Percentiles rank a stretch among this genome's conserved stretches.
phyloP scores from a whole-genome alignment of 1,140 invertebrate species.

The Drosophila bipectinata region DNA sequence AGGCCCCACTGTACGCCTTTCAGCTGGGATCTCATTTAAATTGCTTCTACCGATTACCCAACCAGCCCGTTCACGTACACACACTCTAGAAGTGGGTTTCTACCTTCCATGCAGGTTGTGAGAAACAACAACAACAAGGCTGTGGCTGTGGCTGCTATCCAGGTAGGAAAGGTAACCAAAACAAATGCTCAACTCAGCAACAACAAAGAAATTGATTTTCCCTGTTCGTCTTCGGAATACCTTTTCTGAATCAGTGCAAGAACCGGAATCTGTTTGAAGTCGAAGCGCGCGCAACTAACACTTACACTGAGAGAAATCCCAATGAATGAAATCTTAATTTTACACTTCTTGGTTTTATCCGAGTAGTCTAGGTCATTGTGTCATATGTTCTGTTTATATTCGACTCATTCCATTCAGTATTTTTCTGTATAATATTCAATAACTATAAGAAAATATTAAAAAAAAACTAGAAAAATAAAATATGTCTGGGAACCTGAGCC shows the following conservation, averaged over 20 bases:
- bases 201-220: slow-evolving; percentile 81
- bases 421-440: background rate
- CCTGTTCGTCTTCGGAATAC: slow-evolving; percentile 49
- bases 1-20: slow-evolving; percentile 38
- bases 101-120: slow-evolving; percentile 12
- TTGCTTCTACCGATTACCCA: slow-evolving; percentile 64
- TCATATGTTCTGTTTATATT: background rate
- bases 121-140: slow-evolving; percentile 18
- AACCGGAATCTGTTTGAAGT: slow-evolving; percentile 79
- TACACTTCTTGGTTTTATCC: background rate
- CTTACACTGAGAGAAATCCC: background rate
- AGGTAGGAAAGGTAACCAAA: slow-evolving; percentile 68
- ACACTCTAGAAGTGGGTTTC: background rate
- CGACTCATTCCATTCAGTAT: background rate
- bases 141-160: slow-evolving; percentile 16
- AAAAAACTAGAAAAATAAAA: background rate
- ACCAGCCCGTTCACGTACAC: background rate
- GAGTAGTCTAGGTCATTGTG: background rate
- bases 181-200: slow-evolving; percentile 46
- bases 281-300: slow-evolving; percentile 47
- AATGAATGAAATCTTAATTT: background rate
- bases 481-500: background rate
- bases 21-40: slow-evolving; percentile 65
- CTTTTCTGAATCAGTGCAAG: slow-evolving; percentile 69
- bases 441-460: background rate